Base-by-base conservation (phyloP, 2,113 vertebrate species). In the Zingel zingel region DNA sequence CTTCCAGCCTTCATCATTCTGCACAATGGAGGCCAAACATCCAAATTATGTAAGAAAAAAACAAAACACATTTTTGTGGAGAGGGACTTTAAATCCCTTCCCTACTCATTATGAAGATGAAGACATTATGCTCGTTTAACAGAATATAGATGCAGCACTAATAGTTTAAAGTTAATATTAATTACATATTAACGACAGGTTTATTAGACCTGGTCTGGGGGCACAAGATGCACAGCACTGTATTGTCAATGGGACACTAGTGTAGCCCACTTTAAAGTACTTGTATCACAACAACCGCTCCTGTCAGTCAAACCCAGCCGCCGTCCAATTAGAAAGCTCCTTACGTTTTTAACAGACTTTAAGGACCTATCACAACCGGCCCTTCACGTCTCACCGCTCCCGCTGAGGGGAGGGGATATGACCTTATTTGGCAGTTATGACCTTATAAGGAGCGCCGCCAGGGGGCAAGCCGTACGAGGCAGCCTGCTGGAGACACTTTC, bases 401-500 rank as follows among this genome's bases (percentile, higher is more conserved):
- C 67, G 45, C 33, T 14, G 50, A 81, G 39, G 66, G 90, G 87
- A 74, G 83, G 76, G 74, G 30, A 36, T 27, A 62, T 70, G 53
- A 39, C 94, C 94, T 92, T 91, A 94, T 95, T 89, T 92, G 94
- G 94, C 54, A 36, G 56, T 81, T 25, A 74, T 92, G 72, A 11
- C 95, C 95, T 83, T 92, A 94, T 95, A 91, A 92, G 96, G 93
- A 79, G 51, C 57, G 78, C 70, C 53, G 79, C 77, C 86, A 57
- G 88, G 79, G 86, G 81, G 86, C 86, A 82, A 79, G 81, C 66
- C 13, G 73, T 47, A 71, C 65, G 74, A 84, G 85, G 82, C 79
- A 84, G 86, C 88, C 90, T 86, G 91, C 89, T 87, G 84, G 90
- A 94, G 93, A 94, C 93, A 94, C 93, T 94, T 94, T 95, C 94